These are phyloP conservation scores for Aleiodes alternator DNA, from an alignment of 2,888 invertebrate genomes.

Conservation along the genomic window DNA sequence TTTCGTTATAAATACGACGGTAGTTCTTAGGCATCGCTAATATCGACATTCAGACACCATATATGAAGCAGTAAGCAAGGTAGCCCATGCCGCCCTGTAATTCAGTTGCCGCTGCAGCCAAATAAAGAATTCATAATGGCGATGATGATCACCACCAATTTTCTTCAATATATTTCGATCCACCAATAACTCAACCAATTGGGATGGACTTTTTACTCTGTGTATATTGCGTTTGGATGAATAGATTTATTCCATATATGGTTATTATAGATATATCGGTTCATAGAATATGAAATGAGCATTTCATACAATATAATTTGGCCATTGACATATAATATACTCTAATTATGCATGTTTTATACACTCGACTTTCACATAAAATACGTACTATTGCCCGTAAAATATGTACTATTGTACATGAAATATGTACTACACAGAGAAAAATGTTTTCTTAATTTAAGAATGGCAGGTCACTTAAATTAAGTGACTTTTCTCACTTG, in stretches of 20 bases:
- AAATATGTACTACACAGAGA: too few species aligned
- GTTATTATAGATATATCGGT: background rate
- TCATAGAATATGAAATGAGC: too few species aligned
- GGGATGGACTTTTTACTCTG: background rate
- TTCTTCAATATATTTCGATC: slow-evolving; percentile 70
- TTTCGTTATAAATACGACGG: slow-evolving; percentile 46
- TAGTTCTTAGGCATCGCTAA: slow-evolving; percentile 64
- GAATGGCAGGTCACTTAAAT: too few species aligned
- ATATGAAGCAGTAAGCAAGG: slow-evolving; percentile 74
- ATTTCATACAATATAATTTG: too few species aligned
- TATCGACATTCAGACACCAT: slow-evolving; percentile 59
- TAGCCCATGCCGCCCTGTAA: slow-evolving; percentile 74
- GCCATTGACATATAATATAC: too few species aligned
- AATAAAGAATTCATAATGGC: slow-evolving; percentile 75
- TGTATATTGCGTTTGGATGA: too few species aligned
- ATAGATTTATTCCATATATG: background rate
- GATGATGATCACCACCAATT: slow-evolving; percentile 74
- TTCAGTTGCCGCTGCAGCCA: slow-evolving; percentile 71
- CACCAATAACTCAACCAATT: slow-evolving; percentile 67
- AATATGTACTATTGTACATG: too few species aligned
- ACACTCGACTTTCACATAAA: too few species aligned
- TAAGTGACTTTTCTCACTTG: too few species aligned
- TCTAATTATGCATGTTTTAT: too few species aligned
- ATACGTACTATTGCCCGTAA: too few species aligned
- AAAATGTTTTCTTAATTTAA: too few species aligned